phyloP scores from a whole-genome alignment of 2,113 vertebrate genomes.

The cat (Felis catus) region DNA sequence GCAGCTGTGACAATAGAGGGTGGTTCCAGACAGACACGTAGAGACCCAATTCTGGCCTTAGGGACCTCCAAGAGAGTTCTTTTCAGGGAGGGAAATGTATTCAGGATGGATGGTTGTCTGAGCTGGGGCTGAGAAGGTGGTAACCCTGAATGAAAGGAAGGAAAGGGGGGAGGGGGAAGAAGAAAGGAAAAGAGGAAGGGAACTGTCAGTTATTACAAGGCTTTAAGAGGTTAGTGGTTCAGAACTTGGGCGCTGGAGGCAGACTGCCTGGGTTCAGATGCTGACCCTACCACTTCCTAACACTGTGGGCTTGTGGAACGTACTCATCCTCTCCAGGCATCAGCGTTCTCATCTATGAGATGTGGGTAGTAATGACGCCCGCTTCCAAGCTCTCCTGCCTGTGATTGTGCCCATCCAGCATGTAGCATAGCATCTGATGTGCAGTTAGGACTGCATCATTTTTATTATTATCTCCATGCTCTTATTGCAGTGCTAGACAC shows the following conservation, averaged over 20 bases:
- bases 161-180: background rate
- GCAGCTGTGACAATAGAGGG: constrained; percentile 24
- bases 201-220: background rate
- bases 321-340: background rate
- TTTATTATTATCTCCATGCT: fast-evolving
- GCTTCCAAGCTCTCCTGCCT: background rate
- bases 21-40: constrained; percentile 4
- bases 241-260: background rate
- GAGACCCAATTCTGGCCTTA: background rate
- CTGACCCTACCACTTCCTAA: background rate
- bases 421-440: fast-evolving
- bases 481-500: background rate
- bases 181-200: background rate
- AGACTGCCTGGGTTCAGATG: background rate
- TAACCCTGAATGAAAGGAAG: background rate
- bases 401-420: background rate
- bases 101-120: background rate
- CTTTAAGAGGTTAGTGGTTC: background rate
- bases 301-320: background rate
- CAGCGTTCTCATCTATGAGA: background rate
- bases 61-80: constrained; percentile 1
- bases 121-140: background rate
- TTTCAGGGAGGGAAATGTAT: background rate
- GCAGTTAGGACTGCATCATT: background rate
- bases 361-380: background rate